Percentiles rank a stretch among this genome's conserved stretches.
Conservation (phyloP, 2,888 invertebrate genomes). For the Alviniconcha strummeri region DNA sequence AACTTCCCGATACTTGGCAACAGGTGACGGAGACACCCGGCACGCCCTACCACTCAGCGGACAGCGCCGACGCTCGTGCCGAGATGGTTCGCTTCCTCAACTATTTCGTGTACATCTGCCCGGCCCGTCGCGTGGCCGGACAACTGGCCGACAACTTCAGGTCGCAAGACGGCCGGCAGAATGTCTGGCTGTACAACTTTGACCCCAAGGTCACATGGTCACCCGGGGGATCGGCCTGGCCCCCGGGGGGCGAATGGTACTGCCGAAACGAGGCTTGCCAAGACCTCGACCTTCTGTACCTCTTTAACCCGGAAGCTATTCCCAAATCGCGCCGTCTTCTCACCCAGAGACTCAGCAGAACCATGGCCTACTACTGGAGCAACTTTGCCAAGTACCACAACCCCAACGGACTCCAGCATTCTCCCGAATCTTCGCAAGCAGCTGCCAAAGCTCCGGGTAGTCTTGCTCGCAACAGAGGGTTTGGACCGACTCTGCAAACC, state of each 20-base stretch:
- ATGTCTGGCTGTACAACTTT: slow-evolving; percentile 53
- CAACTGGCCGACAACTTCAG: slow-evolving; percentile 25
- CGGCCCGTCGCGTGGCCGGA: slow-evolving; percentile 40
- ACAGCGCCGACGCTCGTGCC: neutral
- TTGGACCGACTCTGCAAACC: neutral
- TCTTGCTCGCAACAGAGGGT: neutral
- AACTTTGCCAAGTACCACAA: slow-evolving; percentile 61
- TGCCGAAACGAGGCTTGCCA: slow-evolving; percentile 54
- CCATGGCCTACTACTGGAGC: slow-evolving; percentile 55
- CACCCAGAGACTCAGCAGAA: slow-evolving; percentile 43
- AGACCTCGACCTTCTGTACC: slow-evolving; percentile 51
- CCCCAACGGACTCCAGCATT: slow-evolving; percentile 40
- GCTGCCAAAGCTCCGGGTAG: neutral
- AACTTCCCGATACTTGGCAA: slow-evolving; percentile 14
- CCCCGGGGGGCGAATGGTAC: slow-evolving; percentile 32
- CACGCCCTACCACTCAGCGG: slow-evolving; percentile 3
- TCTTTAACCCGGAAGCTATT: slow-evolving; percentile 45
- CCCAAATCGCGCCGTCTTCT: slow-evolving; percentile 37
- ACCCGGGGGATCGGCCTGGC: slow-evolving; percentile 22
- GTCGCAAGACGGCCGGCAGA: neutral
- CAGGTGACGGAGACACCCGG: neutral
- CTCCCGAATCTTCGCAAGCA: neutral
- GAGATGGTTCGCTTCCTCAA: slow-evolving; percentile 25
- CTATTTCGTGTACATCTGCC: slow-evolving; percentile 50
- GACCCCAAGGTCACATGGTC: slow-evolving; percentile 34